Base-by-base conservation (phyloP, 2,113 vertebrate genomes). In the Erpornis zantholeuca region DNA sequence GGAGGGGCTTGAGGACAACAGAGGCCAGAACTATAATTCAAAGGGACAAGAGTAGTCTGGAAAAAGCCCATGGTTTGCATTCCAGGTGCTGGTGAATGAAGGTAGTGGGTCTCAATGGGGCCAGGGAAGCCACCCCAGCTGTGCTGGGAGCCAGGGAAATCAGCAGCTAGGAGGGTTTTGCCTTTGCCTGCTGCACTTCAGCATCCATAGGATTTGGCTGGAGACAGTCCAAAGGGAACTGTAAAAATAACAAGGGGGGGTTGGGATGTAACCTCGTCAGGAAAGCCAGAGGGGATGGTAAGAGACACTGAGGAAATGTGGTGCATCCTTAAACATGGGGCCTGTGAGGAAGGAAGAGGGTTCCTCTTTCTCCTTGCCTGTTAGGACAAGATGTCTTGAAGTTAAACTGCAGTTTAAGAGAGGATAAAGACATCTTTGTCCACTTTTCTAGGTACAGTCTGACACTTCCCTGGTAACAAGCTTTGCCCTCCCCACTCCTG, bases 91-190 rank as follows among this genome's bases (percentile, higher is more conserved):
- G 60, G 45, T 1, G 12, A 78, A 33, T 1, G 7, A 70, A 86
- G 59, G 72, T 40, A 83, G 78, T 0, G 1, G 6, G 10, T 22
- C 61, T 76, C 14, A 0, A 9, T 31, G 38, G 45, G 63, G 38
- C 0, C 14, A 53, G 28, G n/a, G 44, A 44, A 70, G 22, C 31
- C 1, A 1, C 54, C 49, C 38, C 0, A 0, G 49, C 71, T 24
- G 5, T 0, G 0, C 59, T 25, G 35, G 36, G 38, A 86, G 29
- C 35, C 33, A 27, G 36, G 8, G 15, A 18, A 50, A 18, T 10
- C 49, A 60, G 17, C 0, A 0, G 5, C 9, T 15, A 4, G 36
- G 18, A 76, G 24, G 23, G 4, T 9, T 77, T 69, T 6, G 3
- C 12, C 42, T 12, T 19, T 52, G 42, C 66, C 35, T 59, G 42